These are phyloP conservation scores for Tyrannus savana DNA, from an alignment of 2,113 vertebrate genomes.

Conservation along the genomic window DNA sequence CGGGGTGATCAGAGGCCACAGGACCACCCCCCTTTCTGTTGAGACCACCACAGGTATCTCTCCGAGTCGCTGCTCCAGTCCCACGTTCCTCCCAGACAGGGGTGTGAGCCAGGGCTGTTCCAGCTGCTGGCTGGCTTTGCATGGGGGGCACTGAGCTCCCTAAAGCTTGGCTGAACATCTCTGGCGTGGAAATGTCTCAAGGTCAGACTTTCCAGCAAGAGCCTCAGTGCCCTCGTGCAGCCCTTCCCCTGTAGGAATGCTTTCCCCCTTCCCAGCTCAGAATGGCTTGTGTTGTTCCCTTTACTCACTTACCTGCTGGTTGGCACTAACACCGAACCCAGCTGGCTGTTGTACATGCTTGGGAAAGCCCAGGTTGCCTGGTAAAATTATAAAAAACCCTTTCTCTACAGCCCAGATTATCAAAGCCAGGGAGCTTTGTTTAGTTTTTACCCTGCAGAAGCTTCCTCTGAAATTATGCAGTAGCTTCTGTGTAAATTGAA, in stretches of 20 bases:
- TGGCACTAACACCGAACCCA: conserved; percentile 9
- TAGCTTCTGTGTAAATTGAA: background rate
- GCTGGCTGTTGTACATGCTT: background rate
- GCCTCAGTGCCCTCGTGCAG: background rate
- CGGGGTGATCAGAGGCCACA: conserved; percentile 78
- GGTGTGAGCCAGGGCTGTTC: background rate
- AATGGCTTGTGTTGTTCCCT: background rate
- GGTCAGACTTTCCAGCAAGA: background rate
- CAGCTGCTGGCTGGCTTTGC: background rate
- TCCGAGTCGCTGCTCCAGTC: background rate
- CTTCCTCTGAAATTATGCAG: background rate
- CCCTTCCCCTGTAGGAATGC: background rate
- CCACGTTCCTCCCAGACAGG: background rate
- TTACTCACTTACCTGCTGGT: background rate
- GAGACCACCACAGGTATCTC: conserved; percentile 71
- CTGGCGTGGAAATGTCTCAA: background rate
- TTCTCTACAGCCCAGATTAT: background rate
- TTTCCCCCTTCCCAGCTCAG: background rate
- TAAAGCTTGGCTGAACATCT: background rate
- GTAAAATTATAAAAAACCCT: background rate
- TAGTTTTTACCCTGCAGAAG: background rate
- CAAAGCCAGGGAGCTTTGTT: background rate
- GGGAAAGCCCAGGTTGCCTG: background rate
- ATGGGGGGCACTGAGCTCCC: background rate
- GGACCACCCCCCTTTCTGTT: conserved; percentile 70